Percentiles rank a stretch among this genome's conserved stretches.
These are phyloP conservation scores for Anableps anableps DNA, from an alignment of 2,797 vertebrate species.

Conservation along the genomic window DNA sequence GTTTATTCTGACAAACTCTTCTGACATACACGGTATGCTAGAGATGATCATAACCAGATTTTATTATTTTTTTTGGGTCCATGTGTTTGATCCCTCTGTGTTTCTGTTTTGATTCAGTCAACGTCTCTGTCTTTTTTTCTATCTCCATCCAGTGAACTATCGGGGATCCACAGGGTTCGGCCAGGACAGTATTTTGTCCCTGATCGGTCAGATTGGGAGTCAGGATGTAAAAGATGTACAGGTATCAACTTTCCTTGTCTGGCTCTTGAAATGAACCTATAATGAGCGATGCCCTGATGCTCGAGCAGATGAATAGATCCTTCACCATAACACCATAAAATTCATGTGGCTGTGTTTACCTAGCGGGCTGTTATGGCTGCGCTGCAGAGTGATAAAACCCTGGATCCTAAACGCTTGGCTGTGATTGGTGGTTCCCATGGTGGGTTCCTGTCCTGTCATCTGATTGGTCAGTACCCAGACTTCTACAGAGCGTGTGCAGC, in stretches of 20 bases:
- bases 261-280: not conserved
- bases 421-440: conserved; percentile 87
- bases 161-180: conserved; percentile 88
- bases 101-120: not conserved
- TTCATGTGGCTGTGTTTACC: conserved; percentile 16
- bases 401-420: conserved; percentile 78
- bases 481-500: conserved; percentile 83
- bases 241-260: conserved; percentile 62
- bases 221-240: conserved; percentile 88
- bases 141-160: conserved; percentile 80
- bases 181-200: conserved; percentile 85
- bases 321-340: not conserved
- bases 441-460: conserved; percentile 86
- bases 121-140: not conserved
- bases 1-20: not conserved
- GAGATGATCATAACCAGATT: not conserved
- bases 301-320: not conserved
- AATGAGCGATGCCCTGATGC: not conserved
- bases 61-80: not conserved
- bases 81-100: not conserved
- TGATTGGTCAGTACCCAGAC: conserved; percentile 81
- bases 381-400: conserved; percentile 67
- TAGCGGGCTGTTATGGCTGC: conserved; percentile 79
- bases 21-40: not conserved
- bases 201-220: conserved; percentile 82